phyloP scores from a whole-genome alignment of 2,113 vertebrate species.

The Tinamus guttatus region DNA sequence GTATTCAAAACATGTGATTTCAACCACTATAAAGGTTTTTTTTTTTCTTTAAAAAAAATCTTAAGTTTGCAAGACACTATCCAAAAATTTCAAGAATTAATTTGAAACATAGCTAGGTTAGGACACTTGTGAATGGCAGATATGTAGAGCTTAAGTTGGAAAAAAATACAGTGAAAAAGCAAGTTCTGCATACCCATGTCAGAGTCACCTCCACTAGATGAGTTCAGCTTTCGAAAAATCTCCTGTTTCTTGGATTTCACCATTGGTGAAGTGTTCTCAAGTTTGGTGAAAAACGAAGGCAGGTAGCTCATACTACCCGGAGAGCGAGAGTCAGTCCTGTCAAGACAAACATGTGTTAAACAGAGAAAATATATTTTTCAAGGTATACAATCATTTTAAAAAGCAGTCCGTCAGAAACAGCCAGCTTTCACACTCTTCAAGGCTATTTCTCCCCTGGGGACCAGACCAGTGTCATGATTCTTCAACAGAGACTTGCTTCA shows the following conservation, averaged over 20 bases:
- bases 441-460: background rate
- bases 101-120: background rate
- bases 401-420: background rate
- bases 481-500: background rate
- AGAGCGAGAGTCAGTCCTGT: slow-evolving; percentile 93
- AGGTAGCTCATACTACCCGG: slow-evolving; percentile 92
- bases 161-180: slow-evolving; percentile 2
- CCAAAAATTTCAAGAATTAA: background rate
- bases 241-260: slow-evolving; percentile 99
- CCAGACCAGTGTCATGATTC: background rate
- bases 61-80: background rate
- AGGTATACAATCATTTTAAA: background rate
- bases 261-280: slow-evolving; percentile 97
- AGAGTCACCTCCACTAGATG: slow-evolving; percentile 93
- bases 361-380: background rate
- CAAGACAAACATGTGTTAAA: background rate
- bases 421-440: background rate
- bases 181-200: slow-evolving; percentile 94
- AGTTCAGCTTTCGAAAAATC: slow-evolving; percentile 99
- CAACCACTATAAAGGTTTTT: background rate
- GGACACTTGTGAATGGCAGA: background rate
- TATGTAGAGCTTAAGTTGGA: background rate
- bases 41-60: background rate
- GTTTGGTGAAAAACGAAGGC: slow-evolving; percentile 97
- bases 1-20: background rate